These are phyloP conservation scores for Drosophila pegasa DNA, from an alignment of 2,888 invertebrate species.

Conservation along the genomic window DNA sequence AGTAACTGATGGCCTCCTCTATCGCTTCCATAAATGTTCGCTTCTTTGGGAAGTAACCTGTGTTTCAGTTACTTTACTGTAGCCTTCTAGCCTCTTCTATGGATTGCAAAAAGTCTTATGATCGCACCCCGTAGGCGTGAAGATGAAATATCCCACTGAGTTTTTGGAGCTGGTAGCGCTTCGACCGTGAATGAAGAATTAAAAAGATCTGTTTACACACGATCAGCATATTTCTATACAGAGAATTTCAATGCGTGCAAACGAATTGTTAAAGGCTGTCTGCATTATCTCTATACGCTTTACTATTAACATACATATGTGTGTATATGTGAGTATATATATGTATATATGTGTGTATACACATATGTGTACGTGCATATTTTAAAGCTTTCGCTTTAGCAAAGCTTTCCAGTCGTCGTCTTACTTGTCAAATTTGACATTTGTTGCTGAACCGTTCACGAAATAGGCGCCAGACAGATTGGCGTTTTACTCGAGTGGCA, in stretches of 20 bases:
- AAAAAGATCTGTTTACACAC: too few species aligned
- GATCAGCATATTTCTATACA: background rate
- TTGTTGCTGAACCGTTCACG: slow-evolving; percentile 75
- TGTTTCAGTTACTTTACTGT: too few species aligned
- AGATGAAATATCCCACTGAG: too few species aligned
- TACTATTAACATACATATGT: background rate
- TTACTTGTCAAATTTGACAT: slow-evolving; percentile 75
- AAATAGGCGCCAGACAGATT: slow-evolving; percentile 75
- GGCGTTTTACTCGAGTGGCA: slow-evolving; percentile 28
- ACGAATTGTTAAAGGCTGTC: background rate
- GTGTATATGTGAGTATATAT: background rate
- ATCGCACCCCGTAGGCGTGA: too few species aligned
- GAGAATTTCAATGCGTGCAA: background rate
- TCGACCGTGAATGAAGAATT: too few species aligned
- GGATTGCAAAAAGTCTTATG: too few species aligned
- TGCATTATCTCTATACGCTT: background rate
- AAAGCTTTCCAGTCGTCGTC: slow-evolving; percentile 36
- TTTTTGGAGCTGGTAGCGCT: too few species aligned
- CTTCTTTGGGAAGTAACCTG: too few species aligned
- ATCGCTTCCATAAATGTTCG: too few species aligned
- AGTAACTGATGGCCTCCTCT: too few species aligned
- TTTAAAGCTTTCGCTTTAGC: slow-evolving; percentile 18
- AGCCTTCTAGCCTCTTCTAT: too few species aligned
- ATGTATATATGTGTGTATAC: background rate
- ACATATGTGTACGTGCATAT: background rate